These are phyloP conservation scores for Sipha flava DNA, from an alignment of 1,140 invertebrate genomes.

Conservation along the genomic window DNA sequence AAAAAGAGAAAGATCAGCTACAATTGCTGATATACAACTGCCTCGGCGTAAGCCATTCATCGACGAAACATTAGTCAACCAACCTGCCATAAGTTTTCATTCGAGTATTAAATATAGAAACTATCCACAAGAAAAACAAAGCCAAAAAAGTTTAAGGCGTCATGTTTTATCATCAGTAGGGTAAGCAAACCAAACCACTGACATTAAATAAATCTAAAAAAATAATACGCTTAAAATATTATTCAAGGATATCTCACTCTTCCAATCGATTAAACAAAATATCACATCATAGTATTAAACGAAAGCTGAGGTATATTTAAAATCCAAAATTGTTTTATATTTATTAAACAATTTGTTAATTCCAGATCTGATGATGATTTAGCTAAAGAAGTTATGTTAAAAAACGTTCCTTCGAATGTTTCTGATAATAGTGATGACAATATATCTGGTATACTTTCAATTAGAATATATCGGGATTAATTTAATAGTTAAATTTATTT, in stretches of 20 bases:
- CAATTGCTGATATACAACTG: conserved; percentile 42
- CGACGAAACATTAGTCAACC: conserved; percentile 42
- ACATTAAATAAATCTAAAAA: not conserved
- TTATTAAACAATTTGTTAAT: not conserved
- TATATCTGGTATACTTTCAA: not conserved
- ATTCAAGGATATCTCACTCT: not conserved
- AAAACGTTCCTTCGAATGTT: not conserved
- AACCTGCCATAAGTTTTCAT: conserved; percentile 40
- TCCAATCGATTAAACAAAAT: not conserved
- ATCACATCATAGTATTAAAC: conserved; percentile 1
- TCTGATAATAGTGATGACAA: conserved; percentile 16
- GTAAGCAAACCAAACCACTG: not conserved
- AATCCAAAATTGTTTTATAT: not conserved
- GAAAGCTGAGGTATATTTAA: not conserved
- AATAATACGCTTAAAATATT: not conserved
- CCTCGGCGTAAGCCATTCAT: conserved; percentile 43
- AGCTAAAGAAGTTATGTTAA: not conserved
- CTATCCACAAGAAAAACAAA: not conserved
- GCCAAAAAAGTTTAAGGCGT: not conserved
- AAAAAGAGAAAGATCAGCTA: conserved; percentile 40
- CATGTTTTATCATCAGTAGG: conserved; percentile 9
- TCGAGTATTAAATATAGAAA: conserved; percentile 22
- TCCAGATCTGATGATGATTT: not conserved
- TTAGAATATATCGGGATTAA: too few relatives aligned
- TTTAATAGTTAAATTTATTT: not conserved